These are phyloP conservation scores for Lasioglossum albipes DNA, from an alignment of 1,140 invertebrate species.

Conservation along the genomic window DNA sequence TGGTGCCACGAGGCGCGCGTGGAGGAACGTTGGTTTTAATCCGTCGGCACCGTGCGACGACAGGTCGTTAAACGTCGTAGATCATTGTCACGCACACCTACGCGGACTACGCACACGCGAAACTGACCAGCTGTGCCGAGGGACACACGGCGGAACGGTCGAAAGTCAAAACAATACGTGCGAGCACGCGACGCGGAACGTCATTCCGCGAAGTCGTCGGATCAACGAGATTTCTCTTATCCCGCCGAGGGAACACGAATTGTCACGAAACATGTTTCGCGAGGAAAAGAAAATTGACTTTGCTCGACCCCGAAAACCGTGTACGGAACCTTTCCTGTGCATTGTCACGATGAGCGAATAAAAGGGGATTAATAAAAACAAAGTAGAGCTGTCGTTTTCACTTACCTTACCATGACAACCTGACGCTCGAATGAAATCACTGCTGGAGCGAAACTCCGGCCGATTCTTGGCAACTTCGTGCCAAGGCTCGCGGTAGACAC, in stretches of 20 bases:
- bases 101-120: conserved; percentile 25
- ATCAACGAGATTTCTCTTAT: neutral
- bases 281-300: too few relatives aligned
- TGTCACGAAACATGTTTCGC: too few relatives aligned
- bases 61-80: conserved; percentile 54
- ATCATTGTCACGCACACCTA: conserved; percentile 55
- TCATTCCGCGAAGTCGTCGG: too few relatives aligned
- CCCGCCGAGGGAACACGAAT: neutral
- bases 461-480: conserved; percentile 42
- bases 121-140: conserved; percentile 38
- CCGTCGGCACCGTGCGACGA: conserved; percentile 38
- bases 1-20: conserved; percentile 40
- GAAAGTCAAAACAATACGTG: conserved; percentile 58
- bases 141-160: neutral
- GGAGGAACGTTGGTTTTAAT: conserved; percentile 39
- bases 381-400: conserved; percentile 18
- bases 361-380: neutral
- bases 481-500: conserved; percentile 50
- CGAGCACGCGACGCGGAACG: neutral
- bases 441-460: conserved; percentile 19
- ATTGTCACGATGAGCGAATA: too few relatives aligned
- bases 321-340: too few relatives aligned
- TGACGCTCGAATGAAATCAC: conserved; percentile 61
- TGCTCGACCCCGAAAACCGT: too few relatives aligned
- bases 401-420: conserved; percentile 76